These are phyloP conservation scores for Trinectes maculatus DNA, from an alignment of 2,113 vertebrate genomes.

Conservation along the genomic window DNA sequence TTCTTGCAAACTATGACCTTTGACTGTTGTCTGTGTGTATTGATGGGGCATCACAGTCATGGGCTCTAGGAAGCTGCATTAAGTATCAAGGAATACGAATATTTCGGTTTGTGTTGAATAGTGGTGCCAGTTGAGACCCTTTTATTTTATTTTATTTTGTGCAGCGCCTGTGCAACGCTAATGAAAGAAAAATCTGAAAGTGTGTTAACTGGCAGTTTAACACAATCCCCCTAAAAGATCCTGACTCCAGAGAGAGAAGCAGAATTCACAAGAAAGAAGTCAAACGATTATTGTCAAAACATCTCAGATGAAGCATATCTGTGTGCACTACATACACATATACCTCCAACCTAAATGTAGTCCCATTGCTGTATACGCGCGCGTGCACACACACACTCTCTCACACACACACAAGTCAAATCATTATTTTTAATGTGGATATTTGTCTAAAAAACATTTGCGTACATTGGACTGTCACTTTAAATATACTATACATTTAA, in stretches of 20 bases:
- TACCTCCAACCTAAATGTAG: neutral
- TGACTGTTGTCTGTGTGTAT: slow-evolving; percentile 16
- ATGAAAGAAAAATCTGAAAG: neutral
- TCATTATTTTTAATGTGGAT: neutral
- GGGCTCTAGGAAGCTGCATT: neutral
- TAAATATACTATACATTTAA: neutral
- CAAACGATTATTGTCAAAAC: neutral
- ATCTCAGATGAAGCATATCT: neutral
- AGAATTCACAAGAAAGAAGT: neutral
- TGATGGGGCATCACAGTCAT: neutral
- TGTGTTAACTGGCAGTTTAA: neutral
- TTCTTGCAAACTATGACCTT: slow-evolving; percentile 49
- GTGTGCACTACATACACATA: neutral
- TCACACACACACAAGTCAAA: neutral
- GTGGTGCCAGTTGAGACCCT: neutral
- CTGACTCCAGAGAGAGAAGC: neutral
- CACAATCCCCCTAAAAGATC: neutral
- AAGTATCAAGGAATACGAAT: neutral
- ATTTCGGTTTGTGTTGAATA: neutral
- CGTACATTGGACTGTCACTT: neutral
- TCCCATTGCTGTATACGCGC: neutral
- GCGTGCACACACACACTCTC: too few species aligned
- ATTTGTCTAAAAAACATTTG: neutral
- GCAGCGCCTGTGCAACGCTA: neutral
- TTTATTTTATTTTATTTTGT: neutral